phyloP scores from a whole-genome alignment of 2,888 invertebrate species.

The Lithodes maja region DNA sequence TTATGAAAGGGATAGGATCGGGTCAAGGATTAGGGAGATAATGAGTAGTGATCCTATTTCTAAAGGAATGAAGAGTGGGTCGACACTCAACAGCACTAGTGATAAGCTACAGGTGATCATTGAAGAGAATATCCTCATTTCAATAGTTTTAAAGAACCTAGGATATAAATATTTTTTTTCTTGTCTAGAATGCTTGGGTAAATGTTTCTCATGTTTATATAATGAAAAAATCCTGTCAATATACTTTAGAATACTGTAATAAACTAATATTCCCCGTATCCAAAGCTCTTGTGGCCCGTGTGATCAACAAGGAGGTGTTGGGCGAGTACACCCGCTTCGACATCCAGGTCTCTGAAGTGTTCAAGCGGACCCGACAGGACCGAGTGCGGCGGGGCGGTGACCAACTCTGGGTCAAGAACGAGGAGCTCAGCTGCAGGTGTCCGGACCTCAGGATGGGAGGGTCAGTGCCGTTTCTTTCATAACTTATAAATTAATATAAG shows the following conservation, averaged over 20 bases:
- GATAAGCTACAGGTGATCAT: no score
- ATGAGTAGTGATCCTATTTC: no score
- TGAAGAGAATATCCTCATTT: no score
- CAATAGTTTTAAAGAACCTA: neutral
- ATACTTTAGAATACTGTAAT: no score
- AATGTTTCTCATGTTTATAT: no score
- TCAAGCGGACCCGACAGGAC: conserved; percentile 63
- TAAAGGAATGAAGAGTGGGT: no score
- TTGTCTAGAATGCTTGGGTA: neutral
- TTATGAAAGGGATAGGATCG: no score
- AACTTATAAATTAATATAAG: no score
- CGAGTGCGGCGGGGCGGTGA: conserved; percentile 69
- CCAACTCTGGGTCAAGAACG: conserved; percentile 67
- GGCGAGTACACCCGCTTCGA: conserved; percentile 69
- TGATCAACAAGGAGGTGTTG: conserved; percentile 63
- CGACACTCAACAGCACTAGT: no score
- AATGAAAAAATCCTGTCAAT: no score
- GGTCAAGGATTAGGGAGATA: no score
- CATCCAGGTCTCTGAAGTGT: conserved; percentile 69
- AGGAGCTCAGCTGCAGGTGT: conserved; percentile 69
- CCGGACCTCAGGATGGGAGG: conserved; percentile 70
- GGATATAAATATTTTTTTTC: neutral
- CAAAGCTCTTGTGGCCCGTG: conserved; percentile 8
- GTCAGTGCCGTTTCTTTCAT: conserved; percentile 32
- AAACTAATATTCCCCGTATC: no score